Evolutionary conservation across 2,113 vertebrate species (phyloP).

Genomic region (Salminus brasiliensis): DNA sequence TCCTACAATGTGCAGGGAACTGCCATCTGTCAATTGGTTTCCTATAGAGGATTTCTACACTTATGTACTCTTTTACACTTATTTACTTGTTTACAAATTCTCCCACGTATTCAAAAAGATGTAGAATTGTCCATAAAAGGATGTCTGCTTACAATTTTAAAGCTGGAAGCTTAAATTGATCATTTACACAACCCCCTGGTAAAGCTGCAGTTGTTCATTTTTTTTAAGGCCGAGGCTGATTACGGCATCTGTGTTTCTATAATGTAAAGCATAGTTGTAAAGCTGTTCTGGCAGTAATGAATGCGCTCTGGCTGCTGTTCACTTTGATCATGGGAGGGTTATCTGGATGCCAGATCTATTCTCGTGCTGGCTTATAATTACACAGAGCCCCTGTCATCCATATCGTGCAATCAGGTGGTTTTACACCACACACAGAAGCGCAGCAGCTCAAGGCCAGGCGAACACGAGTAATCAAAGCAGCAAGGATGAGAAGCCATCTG

Average conservation of each 20-base stretch:
- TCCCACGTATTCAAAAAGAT: no score
- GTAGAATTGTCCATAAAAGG: no score
- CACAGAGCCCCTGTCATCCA: not conserved
- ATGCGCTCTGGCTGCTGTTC: not conserved
- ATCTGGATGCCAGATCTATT: not conserved
- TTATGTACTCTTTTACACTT: no score
- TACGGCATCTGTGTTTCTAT: not conserved
- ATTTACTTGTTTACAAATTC: no score
- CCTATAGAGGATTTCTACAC: no score
- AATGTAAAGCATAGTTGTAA: no score
- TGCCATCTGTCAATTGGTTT: no score
- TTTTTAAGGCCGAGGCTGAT: not conserved
- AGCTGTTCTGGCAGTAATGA: not conserved
- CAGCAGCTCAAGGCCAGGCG: not conserved
- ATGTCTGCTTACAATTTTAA: no score
- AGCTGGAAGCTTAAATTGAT: no score
- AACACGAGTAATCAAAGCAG: not conserved
- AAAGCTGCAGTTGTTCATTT: not conserved
- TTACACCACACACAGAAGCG: no score
- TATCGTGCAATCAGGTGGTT: not conserved
- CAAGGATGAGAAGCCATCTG: not conserved
- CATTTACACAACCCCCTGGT: no score
- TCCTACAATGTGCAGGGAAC: no score
- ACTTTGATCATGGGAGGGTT: not conserved
- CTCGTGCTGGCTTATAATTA: not conserved